These are phyloP conservation scores for Macrotrachela quadricornifera DNA, from an alignment of 1,140 invertebrate species.

Conservation along the genomic window DNA sequence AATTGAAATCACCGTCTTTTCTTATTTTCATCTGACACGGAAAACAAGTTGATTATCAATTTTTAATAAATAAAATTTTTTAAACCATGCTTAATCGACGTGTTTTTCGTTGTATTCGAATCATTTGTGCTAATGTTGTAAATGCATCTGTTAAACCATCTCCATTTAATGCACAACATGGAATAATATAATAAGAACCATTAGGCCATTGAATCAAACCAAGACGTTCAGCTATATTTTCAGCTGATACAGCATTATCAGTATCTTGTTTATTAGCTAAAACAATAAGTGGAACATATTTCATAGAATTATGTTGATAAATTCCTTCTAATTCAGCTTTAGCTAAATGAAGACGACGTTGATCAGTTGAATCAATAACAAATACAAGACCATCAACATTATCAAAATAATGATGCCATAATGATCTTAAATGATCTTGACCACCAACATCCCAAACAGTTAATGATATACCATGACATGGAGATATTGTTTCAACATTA, in stretches of 20 bases:
- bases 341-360: not conserved
- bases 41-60: too few species aligned
- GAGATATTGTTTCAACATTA: constrained; percentile 8
- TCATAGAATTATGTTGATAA: not conserved
- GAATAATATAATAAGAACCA: not conserved
- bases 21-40: too few species aligned
- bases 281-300: not conserved
- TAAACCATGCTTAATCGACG: too few species aligned
- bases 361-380: not conserved
- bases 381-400: not conserved
- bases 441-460: not conserved
- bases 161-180: not conserved
- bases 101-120: too few species aligned
- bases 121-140: too few species aligned
- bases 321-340: not conserved
- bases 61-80: too few species aligned
- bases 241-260: not conserved
- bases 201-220: not conserved
- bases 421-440: not conserved
- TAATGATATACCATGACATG: constrained; percentile 1
- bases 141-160: not conserved
- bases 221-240: not conserved
- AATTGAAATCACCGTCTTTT: too few species aligned
- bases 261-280: not conserved
- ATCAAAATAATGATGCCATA: not conserved